Percentiles rank a stretch among this genome's conserved stretches.
Conservation (phyloP, 2,113 vertebrate genomes). For the Cathartes aura region DNA sequence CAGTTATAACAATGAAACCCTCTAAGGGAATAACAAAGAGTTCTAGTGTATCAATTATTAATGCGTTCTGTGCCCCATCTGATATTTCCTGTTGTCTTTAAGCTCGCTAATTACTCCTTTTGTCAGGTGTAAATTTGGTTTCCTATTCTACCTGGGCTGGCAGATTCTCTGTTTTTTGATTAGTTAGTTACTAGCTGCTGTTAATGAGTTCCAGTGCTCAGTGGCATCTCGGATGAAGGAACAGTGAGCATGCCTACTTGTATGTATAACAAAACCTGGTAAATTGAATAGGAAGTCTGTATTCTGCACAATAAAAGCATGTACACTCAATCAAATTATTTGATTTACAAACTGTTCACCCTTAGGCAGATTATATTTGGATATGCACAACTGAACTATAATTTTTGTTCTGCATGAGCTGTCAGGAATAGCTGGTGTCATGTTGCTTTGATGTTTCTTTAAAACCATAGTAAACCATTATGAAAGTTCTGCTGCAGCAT, state of each 20-base stretch:
- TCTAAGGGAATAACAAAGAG: slow-evolving; percentile 60
- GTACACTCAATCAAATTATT: slow-evolving; percentile 36
- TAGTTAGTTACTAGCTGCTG: slow-evolving; percentile 47
- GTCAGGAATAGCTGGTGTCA: slow-evolving; percentile 34
- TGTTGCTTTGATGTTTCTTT: slow-evolving; percentile 65
- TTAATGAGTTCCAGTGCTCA: slow-evolving; percentile 68
- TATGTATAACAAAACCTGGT: not conserved
- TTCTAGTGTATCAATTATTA: slow-evolving; percentile 74
- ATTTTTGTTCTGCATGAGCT: slow-evolving; percentile 44
- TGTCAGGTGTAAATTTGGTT: slow-evolving; percentile 72
- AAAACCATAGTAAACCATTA: slow-evolving; percentile 42
- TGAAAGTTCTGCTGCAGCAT: slow-evolving; percentile 19
- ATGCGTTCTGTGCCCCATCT: slow-evolving; percentile 64
- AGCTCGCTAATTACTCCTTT: slow-evolving; percentile 73
- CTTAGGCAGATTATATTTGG: slow-evolving; percentile 72
- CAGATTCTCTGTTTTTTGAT: slow-evolving; percentile 43
- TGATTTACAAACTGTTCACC: slow-evolving; percentile 69
- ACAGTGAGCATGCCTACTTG: not conserved
- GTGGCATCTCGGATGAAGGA: slow-evolving; percentile 8
- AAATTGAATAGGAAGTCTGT: not conserved
- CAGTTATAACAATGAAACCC: slow-evolving; percentile 68
- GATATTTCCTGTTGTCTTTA: slow-evolving; percentile 69
- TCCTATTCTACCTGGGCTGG: slow-evolving; percentile 69
- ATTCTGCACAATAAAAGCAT: slow-evolving; percentile 17
- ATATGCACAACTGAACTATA: slow-evolving; percentile 10